phyloP scores from a whole-genome alignment of 2,888 invertebrate species.

The Ptilodon capucinus region DNA sequence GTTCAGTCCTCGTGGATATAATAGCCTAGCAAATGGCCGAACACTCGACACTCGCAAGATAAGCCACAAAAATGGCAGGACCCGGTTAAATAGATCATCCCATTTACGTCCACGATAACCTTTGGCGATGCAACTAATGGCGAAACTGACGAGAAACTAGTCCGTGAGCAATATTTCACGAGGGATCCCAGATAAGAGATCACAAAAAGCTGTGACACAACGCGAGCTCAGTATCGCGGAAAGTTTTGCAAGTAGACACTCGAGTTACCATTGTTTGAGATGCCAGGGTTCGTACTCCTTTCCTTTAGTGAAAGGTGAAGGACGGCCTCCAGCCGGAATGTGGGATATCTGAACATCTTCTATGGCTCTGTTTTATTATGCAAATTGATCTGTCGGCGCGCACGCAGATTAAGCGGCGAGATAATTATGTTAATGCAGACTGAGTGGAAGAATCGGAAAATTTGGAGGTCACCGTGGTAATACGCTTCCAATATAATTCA shows the following conservation, averaged over 20 bases:
- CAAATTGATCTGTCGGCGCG: conserved; percentile 46
- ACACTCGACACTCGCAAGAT: conserved; percentile 1
- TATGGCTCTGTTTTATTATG: conserved; percentile 46
- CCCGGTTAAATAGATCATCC: conserved; percentile 37
- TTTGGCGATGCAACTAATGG: conserved; percentile 55
- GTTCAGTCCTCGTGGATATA: no score
- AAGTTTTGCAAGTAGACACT: conserved; percentile 67
- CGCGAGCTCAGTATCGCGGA: conserved; percentile 54
- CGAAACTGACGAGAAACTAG: conserved; percentile 62
- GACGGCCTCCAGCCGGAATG: conserved; percentile 54
- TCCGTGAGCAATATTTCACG: conserved; percentile 66
- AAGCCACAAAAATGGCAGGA: conserved; percentile 10
- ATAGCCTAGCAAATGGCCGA: not conserved
- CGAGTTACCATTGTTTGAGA: conserved; percentile 61
- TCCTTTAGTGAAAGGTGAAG: conserved; percentile 73
- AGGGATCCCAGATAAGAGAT: conserved; percentile 68
- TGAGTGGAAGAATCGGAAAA: conserved; percentile 22
- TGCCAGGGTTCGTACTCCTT: conserved; percentile 59
- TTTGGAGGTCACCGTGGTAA: conserved; percentile 36
- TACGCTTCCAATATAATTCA: no score
- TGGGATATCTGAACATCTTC: conserved; percentile 50
- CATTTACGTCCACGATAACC: conserved; percentile 59
- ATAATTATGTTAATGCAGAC: conserved; percentile 31
- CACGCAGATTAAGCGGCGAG: conserved; percentile 28
- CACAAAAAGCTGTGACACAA: conserved; percentile 70